A percentile compares a stretch with the other conserved stretches of the same genome.
phyloP scores from a whole-genome alignment of 2,888 invertebrate species.

The Ichneumon xanthorius region DNA sequence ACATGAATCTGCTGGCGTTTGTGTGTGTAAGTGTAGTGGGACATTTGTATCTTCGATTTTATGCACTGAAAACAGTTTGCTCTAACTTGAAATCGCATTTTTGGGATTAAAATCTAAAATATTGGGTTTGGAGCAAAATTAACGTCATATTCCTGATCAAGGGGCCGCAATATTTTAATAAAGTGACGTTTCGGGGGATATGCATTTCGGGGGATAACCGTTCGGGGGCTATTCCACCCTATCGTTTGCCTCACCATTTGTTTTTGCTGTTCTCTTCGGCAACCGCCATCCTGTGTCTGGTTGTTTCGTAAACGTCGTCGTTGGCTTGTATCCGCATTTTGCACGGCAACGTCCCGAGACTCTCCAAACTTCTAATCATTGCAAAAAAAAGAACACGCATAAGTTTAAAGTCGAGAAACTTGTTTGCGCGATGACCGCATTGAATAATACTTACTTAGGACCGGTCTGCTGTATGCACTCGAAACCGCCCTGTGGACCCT shows the following conservation, averaged over 20 bases:
- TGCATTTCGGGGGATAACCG: too few species aligned
- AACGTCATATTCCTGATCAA: too few species aligned
- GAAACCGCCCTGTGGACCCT: conserved; percentile 95
- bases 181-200: too few species aligned
- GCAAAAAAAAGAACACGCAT: neutral
- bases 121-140: too few species aligned
- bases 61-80: too few species aligned
- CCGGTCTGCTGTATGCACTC: conserved; percentile 94
- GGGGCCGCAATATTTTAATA: too few species aligned
- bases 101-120: too few species aligned
- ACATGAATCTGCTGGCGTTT: too few species aligned
- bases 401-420: neutral
- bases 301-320: conserved; percentile 97
- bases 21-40: too few species aligned
- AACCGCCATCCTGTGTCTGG: conserved; percentile 95
- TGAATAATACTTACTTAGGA: conserved; percentile 82
- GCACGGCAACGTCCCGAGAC: conserved; percentile 94
- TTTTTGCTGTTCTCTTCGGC: conserved; percentile 97
- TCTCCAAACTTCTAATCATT: conserved; percentile 88
- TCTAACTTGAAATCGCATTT: too few species aligned
- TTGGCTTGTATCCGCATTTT: conserved; percentile 97
- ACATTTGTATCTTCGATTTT: too few species aligned
- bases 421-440: neutral
- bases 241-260: conserved; percentile 89
- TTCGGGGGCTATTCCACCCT: too few species aligned